Percentiles rank a stretch among this genome's conserved stretches.
These are phyloP conservation scores for Orussus abietinus DNA, from an alignment of 1,140 invertebrate species.

Conservation along the genomic window DNA sequence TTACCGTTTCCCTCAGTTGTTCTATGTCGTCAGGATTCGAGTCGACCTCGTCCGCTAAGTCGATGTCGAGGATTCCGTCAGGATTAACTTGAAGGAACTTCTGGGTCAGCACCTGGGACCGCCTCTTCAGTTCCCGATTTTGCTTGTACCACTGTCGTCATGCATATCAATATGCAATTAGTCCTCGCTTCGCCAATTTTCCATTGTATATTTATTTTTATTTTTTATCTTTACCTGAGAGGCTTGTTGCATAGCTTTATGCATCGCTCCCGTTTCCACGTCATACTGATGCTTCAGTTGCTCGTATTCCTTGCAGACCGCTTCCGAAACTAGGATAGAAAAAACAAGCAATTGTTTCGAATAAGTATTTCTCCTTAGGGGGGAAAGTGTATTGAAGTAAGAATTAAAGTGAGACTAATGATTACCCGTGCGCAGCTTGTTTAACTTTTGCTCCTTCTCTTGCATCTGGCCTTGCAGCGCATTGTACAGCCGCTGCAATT, in stretches of 20 bases:
- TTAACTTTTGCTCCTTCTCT: slow-evolving; percentile 60
- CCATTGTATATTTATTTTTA: neutral
- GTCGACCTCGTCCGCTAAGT: slow-evolving; percentile 52
- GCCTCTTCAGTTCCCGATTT: slow-evolving; percentile 65
- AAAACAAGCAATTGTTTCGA: slow-evolving; percentile 14
- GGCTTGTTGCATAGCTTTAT: slow-evolving; percentile 57
- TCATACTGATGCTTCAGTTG: slow-evolving; percentile 69
- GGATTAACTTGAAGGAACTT: slow-evolving; percentile 49
- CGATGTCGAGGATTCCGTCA: slow-evolving; percentile 36
- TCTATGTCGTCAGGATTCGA: slow-evolving; percentile 63
- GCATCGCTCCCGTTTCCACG: slow-evolving; percentile 66
- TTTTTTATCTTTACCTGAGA: slow-evolving; percentile 42
- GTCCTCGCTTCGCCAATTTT: slow-evolving; percentile 1
- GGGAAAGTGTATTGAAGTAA: too few relatives aligned
- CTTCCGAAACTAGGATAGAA: slow-evolving; percentile 63
- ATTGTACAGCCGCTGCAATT: slow-evolving; percentile 56
- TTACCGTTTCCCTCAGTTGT: slow-evolving; percentile 63
- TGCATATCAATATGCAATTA: slow-evolving; percentile 1
- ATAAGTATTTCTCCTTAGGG: too few relatives aligned
- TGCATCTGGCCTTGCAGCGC: slow-evolving; percentile 56
- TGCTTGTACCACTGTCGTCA: slow-evolving; percentile 66
- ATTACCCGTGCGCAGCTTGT: slow-evolving; percentile 56
- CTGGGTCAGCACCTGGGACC: slow-evolving; percentile 60
- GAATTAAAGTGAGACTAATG: too few relatives aligned
- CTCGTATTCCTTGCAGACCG: slow-evolving; percentile 69